A percentile compares a stretch with the other conserved stretches of the same genome.
phyloP scores from a whole-genome alignment of 2,797 vertebrate species.

The Pseudochromis fuscus region DNA sequence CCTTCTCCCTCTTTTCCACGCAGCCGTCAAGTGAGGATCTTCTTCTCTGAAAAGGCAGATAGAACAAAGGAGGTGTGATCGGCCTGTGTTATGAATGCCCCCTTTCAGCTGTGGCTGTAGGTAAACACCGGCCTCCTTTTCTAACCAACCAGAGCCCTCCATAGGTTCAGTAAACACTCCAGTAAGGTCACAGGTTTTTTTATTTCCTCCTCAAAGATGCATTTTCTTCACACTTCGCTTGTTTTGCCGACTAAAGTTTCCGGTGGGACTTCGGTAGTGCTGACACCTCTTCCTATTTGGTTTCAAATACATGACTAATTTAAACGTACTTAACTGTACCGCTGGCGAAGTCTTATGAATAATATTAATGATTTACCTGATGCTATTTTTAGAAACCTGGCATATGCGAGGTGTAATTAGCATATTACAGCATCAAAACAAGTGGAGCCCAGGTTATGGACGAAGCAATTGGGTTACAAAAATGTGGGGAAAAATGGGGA shows the following conservation, averaged over 20 bases:
- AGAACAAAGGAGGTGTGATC: slow-evolving; percentile 57
- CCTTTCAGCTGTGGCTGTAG: slow-evolving; percentile 50
- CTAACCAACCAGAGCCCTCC: slow-evolving; percentile 7
- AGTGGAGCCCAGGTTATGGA: too few species aligned
- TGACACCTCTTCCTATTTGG: slow-evolving; percentile 21
- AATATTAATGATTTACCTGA: slow-evolving; percentile 29
- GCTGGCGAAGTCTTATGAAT: not conserved
- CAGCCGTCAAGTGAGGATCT: slow-evolving; percentile 52
- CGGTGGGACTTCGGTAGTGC: not conserved
- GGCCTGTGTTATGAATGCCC: slow-evolving; percentile 30
- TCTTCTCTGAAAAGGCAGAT: slow-evolving; percentile 34
- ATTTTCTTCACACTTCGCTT: not conserved
- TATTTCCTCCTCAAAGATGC: not conserved
- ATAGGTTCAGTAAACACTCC: slow-evolving; percentile 23
- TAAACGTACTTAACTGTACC: not conserved
- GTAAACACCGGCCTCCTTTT: slow-evolving; percentile 53
- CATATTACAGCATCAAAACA: not conserved
- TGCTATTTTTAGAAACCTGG: not conserved
- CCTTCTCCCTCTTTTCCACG: slow-evolving; percentile 42
- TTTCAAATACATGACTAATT: slow-evolving; percentile 20
- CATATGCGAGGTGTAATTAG: not conserved
- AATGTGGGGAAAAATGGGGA: too few species aligned
- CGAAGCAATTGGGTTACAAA: too few species aligned
- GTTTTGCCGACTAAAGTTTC: not conserved
- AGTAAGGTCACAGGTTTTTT: slow-evolving; percentile 21